A percentile compares a stretch with the other conserved stretches of the same genome.
These are phyloP conservation scores for Sorex maritimensis DNA, from an alignment of 2,797 vertebrate genomes.

Conservation along the genomic window DNA sequence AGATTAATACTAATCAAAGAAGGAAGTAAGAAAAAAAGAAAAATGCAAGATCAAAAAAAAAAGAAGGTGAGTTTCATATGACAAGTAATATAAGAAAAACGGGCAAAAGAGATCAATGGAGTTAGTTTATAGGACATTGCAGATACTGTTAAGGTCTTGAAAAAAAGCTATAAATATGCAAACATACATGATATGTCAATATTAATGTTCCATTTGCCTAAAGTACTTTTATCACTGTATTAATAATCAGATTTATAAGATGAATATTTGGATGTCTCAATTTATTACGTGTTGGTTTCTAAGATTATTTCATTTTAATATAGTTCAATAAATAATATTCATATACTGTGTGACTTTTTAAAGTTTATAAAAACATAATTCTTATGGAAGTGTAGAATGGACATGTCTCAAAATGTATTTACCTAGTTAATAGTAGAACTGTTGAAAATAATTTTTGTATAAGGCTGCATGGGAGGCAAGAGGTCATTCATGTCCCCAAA, in stretches of 20 bases:
- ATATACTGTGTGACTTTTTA: not conserved
- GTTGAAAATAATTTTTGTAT: not conserved
- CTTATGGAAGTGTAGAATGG: not conserved
- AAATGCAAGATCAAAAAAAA: not conserved
- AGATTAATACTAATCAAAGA: not conserved
- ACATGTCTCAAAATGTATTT: not conserved
- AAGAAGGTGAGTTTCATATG: not conserved
- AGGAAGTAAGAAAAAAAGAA: not conserved
- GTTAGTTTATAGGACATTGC: not conserved
- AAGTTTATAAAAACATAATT: not conserved
- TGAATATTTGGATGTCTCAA: too few relatives aligned
- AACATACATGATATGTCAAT: too few relatives aligned
- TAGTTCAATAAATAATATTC: not conserved
- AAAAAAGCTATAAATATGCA: too few relatives aligned
- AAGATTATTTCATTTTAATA: not conserved
- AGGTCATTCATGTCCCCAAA: not conserved
- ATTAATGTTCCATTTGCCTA: too few relatives aligned
- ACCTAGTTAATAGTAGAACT: not conserved
- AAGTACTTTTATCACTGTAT: too few relatives aligned
- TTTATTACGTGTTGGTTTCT: not conserved
- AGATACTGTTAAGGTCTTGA: not conserved
- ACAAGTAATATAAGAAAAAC: not conserved
- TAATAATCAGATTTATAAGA: too few relatives aligned
- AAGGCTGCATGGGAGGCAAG: accelerated
- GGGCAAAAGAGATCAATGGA: not conserved